Percentiles rank a stretch among this genome's conserved stretches.
These are phyloP conservation scores for Erythrolamprus reginae DNA, from an alignment of 2,113 vertebrate species.

Conservation along the genomic window DNA sequence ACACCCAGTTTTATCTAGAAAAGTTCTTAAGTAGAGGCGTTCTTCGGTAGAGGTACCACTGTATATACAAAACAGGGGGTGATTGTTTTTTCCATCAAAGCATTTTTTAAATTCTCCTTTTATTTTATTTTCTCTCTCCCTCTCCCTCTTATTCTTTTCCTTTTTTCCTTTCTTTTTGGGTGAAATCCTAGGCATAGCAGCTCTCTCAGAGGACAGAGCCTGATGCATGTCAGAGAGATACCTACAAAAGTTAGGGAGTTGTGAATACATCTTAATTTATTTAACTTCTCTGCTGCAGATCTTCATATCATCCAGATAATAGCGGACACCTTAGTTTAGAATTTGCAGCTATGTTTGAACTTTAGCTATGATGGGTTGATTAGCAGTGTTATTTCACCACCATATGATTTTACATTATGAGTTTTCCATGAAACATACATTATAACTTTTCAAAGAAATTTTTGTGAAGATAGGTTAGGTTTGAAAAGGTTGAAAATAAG, in stretches of 20 bases:
- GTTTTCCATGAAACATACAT: not conserved
- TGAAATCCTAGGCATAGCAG: not conserved
- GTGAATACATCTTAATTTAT: not conserved
- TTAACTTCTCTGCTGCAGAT: not conserved
- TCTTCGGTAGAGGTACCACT: no score
- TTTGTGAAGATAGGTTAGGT: not conserved
- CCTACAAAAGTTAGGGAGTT: not conserved
- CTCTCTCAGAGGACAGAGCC: not conserved
- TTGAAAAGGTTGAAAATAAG: not conserved
- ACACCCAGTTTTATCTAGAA: no score
- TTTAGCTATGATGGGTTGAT: not conserved
- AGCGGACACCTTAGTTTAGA: not conserved
- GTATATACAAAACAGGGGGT: no score
- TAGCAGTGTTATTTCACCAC: not conserved
- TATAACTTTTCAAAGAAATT: not conserved
- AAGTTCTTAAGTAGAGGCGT: no score
- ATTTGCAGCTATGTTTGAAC: not conserved
- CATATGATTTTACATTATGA: not conserved
- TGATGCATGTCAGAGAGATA: not conserved
- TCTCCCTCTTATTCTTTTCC: not conserved
- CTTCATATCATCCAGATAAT: not conserved
- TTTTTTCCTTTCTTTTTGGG: not conserved
- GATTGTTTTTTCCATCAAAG: not conserved
- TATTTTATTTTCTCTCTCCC: not conserved
- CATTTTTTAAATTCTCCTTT: not conserved